Conservation (phyloP, 2,888 invertebrate genomes). For the Arenicola marina region DNA sequence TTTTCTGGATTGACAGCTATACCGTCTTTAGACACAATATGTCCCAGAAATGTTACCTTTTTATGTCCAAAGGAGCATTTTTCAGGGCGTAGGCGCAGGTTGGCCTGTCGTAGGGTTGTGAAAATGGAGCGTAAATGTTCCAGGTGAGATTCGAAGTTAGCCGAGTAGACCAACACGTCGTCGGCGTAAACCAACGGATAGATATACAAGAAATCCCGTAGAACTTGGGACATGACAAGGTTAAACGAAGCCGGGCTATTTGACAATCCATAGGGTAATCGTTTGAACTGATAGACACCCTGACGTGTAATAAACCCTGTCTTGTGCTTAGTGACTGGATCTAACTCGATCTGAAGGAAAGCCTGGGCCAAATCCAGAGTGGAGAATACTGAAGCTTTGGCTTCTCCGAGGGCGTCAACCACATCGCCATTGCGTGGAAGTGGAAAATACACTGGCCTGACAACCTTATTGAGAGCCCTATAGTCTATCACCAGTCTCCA, state of each 20-base stretch:
- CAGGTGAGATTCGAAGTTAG: too few species aligned
- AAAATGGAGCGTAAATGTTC: too few species aligned
- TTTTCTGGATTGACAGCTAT: too few species aligned
- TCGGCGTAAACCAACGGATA: too few species aligned
- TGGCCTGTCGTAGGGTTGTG: too few species aligned
- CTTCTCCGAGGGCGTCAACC: neutral
- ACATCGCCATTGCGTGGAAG: neutral
- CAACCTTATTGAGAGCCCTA: neutral
- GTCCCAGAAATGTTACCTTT: too few species aligned
- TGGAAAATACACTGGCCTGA: neutral
- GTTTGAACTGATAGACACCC: neutral
- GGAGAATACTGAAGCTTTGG: neutral
- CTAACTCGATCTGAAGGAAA: neutral
- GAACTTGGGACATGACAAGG: too few species aligned
- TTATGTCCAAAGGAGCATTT: too few species aligned
- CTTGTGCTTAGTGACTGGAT: constrained; percentile 1
- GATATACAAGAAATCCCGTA: too few species aligned
- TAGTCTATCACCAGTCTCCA: neutral
- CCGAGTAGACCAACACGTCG: too few species aligned
- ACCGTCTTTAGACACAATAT: too few species aligned
- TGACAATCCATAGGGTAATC: neutral
- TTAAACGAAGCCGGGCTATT: neutral
- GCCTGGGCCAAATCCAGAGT: neutral
- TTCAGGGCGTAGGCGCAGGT: too few species aligned
- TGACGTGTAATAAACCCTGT: constrained; percentile 3